A percentile compares a stretch with the other conserved stretches of the same genome.
Evolutionary conservation across 2,113 vertebrate species (phyloP).

Genomic region (Peromyscus maniculatus): DNA sequence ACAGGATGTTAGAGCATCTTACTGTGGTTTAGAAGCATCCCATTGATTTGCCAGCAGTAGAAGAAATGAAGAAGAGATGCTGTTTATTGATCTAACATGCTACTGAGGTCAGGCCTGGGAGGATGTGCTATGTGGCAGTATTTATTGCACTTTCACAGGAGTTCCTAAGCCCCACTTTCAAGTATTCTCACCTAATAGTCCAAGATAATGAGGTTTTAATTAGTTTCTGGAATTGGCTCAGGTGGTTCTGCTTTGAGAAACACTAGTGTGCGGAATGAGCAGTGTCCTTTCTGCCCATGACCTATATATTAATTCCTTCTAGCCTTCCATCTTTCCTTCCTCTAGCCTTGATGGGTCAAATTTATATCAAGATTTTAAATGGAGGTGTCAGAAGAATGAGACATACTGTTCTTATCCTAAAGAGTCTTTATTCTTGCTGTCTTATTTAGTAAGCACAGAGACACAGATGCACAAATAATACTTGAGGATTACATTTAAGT

Average conservation of each 20-base stretch:
- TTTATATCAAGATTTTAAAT: conserved; percentile 23
- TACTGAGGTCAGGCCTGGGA: neutral
- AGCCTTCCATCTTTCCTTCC: neutral
- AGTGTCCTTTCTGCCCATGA: neutral
- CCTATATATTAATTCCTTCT: neutral
- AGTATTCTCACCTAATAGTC: neutral
- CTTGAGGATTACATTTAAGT: neutral
- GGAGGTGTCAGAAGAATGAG: neutral
- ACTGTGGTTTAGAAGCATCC: neutral
- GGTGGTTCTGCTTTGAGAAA: neutral
- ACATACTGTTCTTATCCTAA: neutral
- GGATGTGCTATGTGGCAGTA: neutral
- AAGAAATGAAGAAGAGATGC: neutral
- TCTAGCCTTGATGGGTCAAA: neutral
- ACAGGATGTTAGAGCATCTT: neutral
- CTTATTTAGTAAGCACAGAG: neutral
- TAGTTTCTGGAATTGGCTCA: neutral
- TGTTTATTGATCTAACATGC: neutral
- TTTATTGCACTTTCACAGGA: neutral
- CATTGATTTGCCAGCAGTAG: neutral
- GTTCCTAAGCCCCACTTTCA: neutral
- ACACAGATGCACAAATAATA: neutral
- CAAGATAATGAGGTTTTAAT: neutral
- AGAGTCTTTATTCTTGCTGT: neutral
- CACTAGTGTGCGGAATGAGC: neutral